These are phyloP conservation scores for Macrophya annulata DNA, from an alignment of 2,888 invertebrate genomes.

Conservation along the genomic window DNA sequence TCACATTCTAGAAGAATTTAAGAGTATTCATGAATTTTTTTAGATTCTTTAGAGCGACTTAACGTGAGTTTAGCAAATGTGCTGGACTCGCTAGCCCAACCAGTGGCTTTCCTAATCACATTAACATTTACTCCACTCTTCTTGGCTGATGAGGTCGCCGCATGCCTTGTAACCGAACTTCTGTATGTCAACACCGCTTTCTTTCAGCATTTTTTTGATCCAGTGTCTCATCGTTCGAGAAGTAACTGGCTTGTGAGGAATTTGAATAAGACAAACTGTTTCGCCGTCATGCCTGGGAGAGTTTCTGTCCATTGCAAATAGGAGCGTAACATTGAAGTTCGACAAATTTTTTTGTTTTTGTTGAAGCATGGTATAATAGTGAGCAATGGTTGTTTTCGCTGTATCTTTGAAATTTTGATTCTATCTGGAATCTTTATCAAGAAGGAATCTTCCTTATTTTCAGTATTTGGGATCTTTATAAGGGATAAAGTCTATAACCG, in stretches of 20 bases:
- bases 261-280: slow-evolving; percentile 52
- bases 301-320: background rate
- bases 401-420: slow-evolving; percentile 60
- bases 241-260: slow-evolving; percentile 53
- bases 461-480: slow-evolving; percentile 55
- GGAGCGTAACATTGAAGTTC: slow-evolving; percentile 41
- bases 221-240: slow-evolving; percentile 57
- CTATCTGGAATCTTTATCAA: slow-evolving; percentile 58
- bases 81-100: slow-evolving; percentile 64
- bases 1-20: too few relatives aligned
- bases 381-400: slow-evolving; percentile 54
- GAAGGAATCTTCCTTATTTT: slow-evolving; percentile 32
- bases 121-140: slow-evolving; percentile 63
- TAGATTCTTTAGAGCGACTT: too few relatives aligned
- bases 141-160: slow-evolving; percentile 64
- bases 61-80: slow-evolving; percentile 62
- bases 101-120: slow-evolving; percentile 63
- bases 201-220: slow-evolving; percentile 52
- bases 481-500: slow-evolving; percentile 59
- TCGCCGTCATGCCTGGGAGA: background rate
- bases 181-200: slow-evolving; percentile 64
- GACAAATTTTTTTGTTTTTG: slow-evolving; percentile 55
- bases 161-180: slow-evolving; percentile 65
- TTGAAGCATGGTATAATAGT: slow-evolving; percentile 59
- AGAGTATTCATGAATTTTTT: too few relatives aligned